Conservation (phyloP, 2,113 vertebrate genomes). For the Empidonax traillii region DNA sequence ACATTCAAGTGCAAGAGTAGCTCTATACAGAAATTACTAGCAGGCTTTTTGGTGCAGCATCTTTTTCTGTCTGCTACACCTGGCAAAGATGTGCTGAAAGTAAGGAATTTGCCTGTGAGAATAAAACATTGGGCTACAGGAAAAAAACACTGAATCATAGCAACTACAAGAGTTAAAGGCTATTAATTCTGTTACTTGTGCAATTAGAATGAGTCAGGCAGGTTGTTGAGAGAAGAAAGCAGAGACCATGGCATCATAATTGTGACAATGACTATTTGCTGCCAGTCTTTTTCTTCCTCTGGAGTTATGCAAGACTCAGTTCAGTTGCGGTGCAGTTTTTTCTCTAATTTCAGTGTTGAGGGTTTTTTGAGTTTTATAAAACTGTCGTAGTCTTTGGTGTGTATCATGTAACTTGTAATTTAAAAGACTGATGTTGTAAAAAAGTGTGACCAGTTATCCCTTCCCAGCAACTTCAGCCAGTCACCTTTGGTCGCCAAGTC, state of each 20-base stretch:
- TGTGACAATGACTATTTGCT: background rate
- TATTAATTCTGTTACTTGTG: background rate
- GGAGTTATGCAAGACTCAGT: background rate
- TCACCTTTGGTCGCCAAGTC: background rate
- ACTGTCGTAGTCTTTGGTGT: background rate
- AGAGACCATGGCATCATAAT: background rate
- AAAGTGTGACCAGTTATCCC: background rate
- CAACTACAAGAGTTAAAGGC: background rate
- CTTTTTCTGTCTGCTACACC: background rate
- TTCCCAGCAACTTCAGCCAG: background rate
- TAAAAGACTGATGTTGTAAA: background rate
- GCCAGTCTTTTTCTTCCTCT: background rate
- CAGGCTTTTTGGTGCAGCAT: background rate
- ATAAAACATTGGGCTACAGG: background rate
- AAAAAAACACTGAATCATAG: background rate
- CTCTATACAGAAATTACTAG: background rate
- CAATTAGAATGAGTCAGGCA: background rate
- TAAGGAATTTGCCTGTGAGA: background rate
- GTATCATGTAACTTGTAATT: background rate
- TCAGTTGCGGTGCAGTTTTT: accelerated
- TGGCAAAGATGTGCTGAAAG: background rate
- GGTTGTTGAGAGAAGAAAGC: background rate
- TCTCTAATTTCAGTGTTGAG: background rate
- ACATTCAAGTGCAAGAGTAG: background rate
- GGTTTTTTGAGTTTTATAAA: background rate